Base-by-base conservation (phyloP, 2,113 vertebrate genomes). In the Mus pahari region DNA sequence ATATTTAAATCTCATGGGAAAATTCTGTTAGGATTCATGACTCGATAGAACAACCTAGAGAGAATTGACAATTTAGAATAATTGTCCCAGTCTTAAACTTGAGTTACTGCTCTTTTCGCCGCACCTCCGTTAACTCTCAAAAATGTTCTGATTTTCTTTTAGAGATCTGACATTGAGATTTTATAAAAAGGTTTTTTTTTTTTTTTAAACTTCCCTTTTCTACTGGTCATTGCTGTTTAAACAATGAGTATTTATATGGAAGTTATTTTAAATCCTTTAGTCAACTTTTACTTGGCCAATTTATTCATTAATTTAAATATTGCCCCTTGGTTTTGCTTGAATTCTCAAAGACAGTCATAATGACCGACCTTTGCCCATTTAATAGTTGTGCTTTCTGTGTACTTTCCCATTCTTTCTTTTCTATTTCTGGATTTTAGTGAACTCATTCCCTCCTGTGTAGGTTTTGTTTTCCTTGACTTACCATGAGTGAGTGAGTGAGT, bases 201-300 rank as follows among this genome's bases (percentile, higher is more conserved):
- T 75, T 75, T 26, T 50, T 55, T 55, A 7, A 53, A 50, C 5
- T 20, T 55, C 33, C 14, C 28, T 94, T 78, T 94, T 83, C 2
- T 83, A n/a, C 39, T 39, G 9, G 16, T 68, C 16, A 73, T 31
- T 90, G 19, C 19, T 58, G 6, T 17, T 12, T 88, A 77, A 88
- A 53, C 45, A 48, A 24, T 4, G 55, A 58, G 71, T 7, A n/a
- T 12, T 92, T 75, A 58, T 11, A 50, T 28, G 50, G 10, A 83
- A 62, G 17, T 91, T 87, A 82, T 66, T 94, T 94, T 45, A 94
- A 93, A 58, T 90, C 33, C 13, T 58, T 79, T 48, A 78, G 13
- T 68, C 55, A 84, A 84, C 9, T 86, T 86, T 86, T 83, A 55
- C 4, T 31, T 90, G 22, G 22, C 48, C 2, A 90, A 64, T 36